A percentile compares a stretch with the other conserved stretches of the same genome.
phyloP scores from a whole-genome alignment of 2,888 invertebrate species.

The Phortica magna region DNA sequence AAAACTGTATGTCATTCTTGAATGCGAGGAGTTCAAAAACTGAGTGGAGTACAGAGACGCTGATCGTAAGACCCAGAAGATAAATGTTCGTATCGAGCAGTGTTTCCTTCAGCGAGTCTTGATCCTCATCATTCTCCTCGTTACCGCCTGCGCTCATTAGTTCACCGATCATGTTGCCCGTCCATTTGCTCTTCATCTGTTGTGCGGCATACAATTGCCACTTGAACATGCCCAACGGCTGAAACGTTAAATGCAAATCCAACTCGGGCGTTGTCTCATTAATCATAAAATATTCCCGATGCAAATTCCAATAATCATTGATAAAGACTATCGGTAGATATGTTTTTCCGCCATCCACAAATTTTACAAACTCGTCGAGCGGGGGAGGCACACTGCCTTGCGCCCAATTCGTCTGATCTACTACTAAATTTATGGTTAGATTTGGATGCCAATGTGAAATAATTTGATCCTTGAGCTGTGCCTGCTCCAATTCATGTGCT shows the following conservation, averaged over 20 bases:
- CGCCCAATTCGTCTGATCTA: conserved; percentile 97
- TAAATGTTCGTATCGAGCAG: conserved; percentile 98
- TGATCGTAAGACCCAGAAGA: conserved; percentile 92
- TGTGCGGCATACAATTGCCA: conserved; percentile 99
- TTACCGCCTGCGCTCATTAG: conserved; percentile 82
- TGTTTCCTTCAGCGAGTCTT: conserved; percentile 94
- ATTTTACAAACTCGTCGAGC: conserved; percentile 93
- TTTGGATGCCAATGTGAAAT: conserved; percentile 99
- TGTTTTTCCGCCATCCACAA: conserved; percentile 89
- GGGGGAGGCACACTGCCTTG: conserved; percentile 94
- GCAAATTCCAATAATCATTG: conserved; percentile 99
- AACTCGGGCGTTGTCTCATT: conserved; percentile 89
- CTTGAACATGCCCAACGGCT: conserved; percentile 96
- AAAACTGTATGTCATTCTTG: conserved; percentile 99
- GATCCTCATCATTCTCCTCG: conserved; percentile 84
- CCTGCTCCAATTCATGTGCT: conserved; percentile 85
- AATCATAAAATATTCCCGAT: conserved; percentile 94
- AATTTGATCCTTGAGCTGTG: conserved; percentile 87
- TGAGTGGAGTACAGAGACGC: conserved; percentile 96
- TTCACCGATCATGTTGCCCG: conserved; percentile 82
- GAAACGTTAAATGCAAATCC: conserved; percentile 86
- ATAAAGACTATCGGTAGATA: conserved; percentile 97
- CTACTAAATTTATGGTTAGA: conserved; percentile 95
- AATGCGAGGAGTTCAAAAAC: conserved; percentile 99
- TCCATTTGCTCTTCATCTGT: conserved; percentile 92